Evolutionary conservation across 1,140 invertebrate genomes (phyloP).

Genomic region (Drosophila sucinea): DNA sequence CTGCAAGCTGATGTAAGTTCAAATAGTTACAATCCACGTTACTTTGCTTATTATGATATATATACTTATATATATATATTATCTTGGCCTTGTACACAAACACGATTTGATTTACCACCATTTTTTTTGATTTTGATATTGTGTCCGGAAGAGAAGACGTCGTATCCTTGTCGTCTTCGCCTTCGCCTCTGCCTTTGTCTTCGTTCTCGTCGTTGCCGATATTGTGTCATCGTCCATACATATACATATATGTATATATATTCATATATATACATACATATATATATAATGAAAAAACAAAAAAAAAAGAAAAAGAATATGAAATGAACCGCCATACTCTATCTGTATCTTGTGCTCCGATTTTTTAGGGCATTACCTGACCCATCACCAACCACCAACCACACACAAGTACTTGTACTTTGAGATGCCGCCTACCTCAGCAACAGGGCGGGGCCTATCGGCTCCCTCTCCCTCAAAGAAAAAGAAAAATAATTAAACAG

Average conservation of each 20-base stretch:
- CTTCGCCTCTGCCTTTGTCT: neutral
- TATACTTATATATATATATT: neutral
- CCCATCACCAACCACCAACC: slow-evolving; percentile 44
- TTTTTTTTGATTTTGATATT: neutral
- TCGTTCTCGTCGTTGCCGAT: neutral
- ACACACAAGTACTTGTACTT: slow-evolving; percentile 49
- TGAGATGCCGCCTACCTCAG: slow-evolving; percentile 21
- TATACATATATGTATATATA: neutral
- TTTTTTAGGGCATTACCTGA: slow-evolving; percentile 75
- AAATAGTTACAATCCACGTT: slow-evolving; percentile 1
- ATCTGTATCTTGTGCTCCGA: slow-evolving; percentile 71
- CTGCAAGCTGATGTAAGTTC: slow-evolving; percentile 86
- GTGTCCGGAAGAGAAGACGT: slow-evolving; percentile 15
- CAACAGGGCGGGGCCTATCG: neutral
- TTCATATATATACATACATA: slow-evolving; percentile 4
- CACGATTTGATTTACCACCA: slow-evolving; percentile 2
- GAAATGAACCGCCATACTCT: slow-evolving; percentile 28
- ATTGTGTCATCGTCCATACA: slow-evolving; percentile 14
- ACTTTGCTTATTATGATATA: slow-evolving; percentile 12
- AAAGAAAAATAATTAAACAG: neutral
- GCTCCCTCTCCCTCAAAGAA: neutral
- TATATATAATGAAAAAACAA: neutral
- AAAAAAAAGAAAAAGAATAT: neutral
- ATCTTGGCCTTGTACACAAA: slow-evolving; percentile 8
- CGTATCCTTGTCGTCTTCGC: neutral